phyloP scores from a whole-genome alignment of 2,113 vertebrate species.

The Chiloscyllium plagiosum region DNA sequence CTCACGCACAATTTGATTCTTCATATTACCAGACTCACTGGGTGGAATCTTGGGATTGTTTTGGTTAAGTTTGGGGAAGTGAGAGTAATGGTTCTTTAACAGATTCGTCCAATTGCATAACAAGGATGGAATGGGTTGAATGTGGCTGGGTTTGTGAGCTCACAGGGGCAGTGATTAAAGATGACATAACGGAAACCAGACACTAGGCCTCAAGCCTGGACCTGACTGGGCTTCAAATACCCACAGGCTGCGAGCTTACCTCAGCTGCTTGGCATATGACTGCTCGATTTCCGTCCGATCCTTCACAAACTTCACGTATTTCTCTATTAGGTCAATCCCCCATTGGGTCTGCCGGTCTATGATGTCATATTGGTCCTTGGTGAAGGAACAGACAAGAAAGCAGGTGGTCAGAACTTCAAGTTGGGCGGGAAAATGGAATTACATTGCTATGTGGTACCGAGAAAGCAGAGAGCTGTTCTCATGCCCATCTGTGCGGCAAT shows the following conservation, averaged over 20 bases:
- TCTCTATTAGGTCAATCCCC: conserved; percentile 79
- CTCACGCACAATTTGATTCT: too few relatives aligned
- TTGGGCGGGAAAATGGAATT: neutral
- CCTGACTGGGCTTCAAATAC: neutral
- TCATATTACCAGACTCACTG: neutral
- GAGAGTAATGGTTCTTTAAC: neutral
- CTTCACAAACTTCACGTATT: conserved; percentile 83
- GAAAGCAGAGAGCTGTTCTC: neutral
- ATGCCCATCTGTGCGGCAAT: neutral
- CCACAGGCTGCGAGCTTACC: conserved; percentile 49
- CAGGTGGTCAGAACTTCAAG: neutral
- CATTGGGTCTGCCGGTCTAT: conserved; percentile 82
- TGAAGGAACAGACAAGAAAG: neutral
- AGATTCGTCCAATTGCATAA: neutral
- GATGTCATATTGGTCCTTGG: conserved; percentile 77
- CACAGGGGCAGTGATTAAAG: too few relatives aligned
- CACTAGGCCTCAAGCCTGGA: neutral
- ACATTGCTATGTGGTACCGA: neutral
- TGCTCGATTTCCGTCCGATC: conserved; percentile 81
- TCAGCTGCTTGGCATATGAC: conserved; percentile 77
- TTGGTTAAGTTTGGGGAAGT: too few relatives aligned
- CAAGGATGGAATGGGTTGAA: neutral
- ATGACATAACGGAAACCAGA: neutral
- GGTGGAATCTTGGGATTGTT: neutral
- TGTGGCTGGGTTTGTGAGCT: too few relatives aligned